A percentile compares a stretch with the other conserved stretches of the same genome.
phyloP scores from a whole-genome alignment of 2,888 invertebrate genomes.

The Drosophila demipolita region DNA sequence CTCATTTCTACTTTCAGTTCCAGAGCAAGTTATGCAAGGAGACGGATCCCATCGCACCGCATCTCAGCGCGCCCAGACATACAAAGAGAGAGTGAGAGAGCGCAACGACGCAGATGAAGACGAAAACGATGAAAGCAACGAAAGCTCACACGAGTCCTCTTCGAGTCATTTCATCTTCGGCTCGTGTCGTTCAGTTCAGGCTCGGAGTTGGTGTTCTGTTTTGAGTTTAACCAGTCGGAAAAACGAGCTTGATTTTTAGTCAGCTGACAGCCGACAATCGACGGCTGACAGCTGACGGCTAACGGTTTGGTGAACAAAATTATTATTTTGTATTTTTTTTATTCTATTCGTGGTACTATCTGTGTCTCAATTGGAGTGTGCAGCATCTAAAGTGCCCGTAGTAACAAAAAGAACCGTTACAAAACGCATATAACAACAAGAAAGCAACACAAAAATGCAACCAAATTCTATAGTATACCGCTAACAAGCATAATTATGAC shows the following conservation, averaged over 20 bases:
- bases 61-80: not conserved
- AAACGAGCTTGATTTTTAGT: not conserved
- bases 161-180: constrained; percentile 5
- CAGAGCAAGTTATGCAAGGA: constrained; percentile 29
- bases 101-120: not conserved
- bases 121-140: not conserved
- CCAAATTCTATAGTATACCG: constrained; percentile 12
- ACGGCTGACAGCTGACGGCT: not conserved
- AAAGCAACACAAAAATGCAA: constrained; percentile 18
- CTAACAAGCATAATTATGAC: constrained; percentile 22
- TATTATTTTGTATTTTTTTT: constrained; percentile 27
- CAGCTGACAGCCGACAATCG: not conserved
- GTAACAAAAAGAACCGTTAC: constrained; percentile 47
- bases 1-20: constrained; percentile 49
- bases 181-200: constrained; percentile 6
- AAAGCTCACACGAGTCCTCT: not conserved
- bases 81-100: not conserved
- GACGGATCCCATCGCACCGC: not conserved
- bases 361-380: constrained; percentile 76
- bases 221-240: constrained; percentile 25
- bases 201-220: constrained; percentile 20
- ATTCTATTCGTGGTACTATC: constrained; percentile 75
- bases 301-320: constrained; percentile 8
- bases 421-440: constrained; percentile 34
- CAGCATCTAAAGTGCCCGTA: constrained; percentile 75